A percentile compares a stretch with the other conserved stretches of the same genome.
Conservation (phyloP, 2,797 vertebrate species). For the Labeo calbasu region DNA sequence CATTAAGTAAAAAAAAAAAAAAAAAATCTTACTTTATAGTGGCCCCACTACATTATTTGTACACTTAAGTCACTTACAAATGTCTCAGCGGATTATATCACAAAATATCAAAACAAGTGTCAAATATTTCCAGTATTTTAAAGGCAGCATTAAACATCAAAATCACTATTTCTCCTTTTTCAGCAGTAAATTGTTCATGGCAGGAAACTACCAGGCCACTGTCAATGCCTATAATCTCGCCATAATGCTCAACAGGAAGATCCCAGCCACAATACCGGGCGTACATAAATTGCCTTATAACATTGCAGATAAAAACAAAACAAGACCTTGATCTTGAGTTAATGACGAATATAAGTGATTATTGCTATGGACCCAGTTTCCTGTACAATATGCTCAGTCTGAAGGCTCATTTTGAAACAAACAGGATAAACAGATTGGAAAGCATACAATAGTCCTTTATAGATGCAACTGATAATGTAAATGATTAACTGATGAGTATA, state of each 20-base stretch:
- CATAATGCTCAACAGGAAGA: constrained; percentile 82
- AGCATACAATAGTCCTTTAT: not conserved
- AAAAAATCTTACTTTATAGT: too few relatives aligned
- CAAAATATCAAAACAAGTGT: not conserved
- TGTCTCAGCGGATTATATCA: not conserved
- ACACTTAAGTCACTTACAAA: not conserved
- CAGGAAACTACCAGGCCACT: constrained; percentile 85
- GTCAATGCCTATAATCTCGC: constrained; percentile 89
- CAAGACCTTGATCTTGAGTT: too few relatives aligned
- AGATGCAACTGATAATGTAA: not conserved
- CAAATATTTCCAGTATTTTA: too few relatives aligned
- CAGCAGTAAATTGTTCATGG: constrained; percentile 85
- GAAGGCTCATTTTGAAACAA: too few relatives aligned
- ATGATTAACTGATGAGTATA: not conserved
- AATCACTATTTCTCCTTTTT: not conserved
- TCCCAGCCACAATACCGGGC: constrained; percentile 69
- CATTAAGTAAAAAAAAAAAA: not conserved
- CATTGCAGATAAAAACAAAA: too few relatives aligned
- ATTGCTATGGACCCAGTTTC: too few relatives aligned
- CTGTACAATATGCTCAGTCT: too few relatives aligned
- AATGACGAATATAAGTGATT: too few relatives aligned
- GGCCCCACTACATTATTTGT: too few relatives aligned
- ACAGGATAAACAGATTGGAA: too few relatives aligned
- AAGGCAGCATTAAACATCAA: not conserved
- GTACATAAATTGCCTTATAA: too few relatives aligned